These are phyloP conservation scores for Osmerus eperlanus DNA, from an alignment of 2,113 vertebrate genomes.

Conservation along the genomic window DNA sequence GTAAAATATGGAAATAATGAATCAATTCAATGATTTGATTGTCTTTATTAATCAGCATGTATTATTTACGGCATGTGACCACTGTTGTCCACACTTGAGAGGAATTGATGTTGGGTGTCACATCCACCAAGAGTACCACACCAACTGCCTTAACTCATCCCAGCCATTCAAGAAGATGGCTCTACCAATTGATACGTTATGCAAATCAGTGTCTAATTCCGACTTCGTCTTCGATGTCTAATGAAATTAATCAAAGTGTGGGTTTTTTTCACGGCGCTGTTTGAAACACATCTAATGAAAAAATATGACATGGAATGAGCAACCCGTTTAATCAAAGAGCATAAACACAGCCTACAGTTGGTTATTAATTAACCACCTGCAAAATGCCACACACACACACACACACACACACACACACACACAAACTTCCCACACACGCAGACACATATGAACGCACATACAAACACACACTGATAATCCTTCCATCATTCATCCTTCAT, in stretches of 20 bases:
- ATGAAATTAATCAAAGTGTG: constrained; percentile 42
- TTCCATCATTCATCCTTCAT: no score
- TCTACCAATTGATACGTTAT: constrained; percentile 37
- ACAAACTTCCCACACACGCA: neutral
- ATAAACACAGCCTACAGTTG: constrained; percentile 13
- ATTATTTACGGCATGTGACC: no score
- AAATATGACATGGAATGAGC: neutral
- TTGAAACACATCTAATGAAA: no score
- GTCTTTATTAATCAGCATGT: constrained; percentile 27
- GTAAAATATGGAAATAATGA: no score
- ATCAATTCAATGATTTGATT: no score
- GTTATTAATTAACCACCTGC: constrained; percentile 63
- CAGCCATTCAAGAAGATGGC: no score
- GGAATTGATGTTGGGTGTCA: no score
- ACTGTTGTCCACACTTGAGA: no score
- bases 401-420: constrained; percentile 9
- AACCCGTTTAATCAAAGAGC: neutral
- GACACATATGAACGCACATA: no score
- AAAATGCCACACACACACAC: constrained; percentile 30
- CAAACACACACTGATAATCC: neutral
- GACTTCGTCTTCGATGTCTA: constrained; percentile 39
- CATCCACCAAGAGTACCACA: no score
- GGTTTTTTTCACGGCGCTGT: neutral
- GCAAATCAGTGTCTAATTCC: constrained; percentile 41
- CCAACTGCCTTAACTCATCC: no score